phyloP scores from a whole-genome alignment of 1,140 invertebrate species.

The Drosophila leontia region DNA sequence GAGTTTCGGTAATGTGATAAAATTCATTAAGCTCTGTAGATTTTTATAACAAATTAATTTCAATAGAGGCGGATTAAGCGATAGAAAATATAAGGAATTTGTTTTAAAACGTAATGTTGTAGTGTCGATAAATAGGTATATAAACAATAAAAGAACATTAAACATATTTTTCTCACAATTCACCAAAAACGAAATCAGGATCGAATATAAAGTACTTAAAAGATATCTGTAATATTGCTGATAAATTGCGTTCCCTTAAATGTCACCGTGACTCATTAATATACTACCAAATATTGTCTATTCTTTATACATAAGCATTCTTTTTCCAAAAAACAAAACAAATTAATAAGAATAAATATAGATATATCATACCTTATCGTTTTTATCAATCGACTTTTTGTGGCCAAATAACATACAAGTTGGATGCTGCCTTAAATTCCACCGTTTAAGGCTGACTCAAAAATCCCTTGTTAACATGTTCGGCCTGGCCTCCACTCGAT shows the following conservation, averaged over 20 bases:
- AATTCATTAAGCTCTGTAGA: slow-evolving; percentile 12
- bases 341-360: neutral
- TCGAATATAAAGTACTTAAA: neutral
- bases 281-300: too few species aligned
- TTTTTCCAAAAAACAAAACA: neutral
- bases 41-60: slow-evolving; percentile 2
- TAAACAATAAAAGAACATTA: neutral
- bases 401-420: neutral
- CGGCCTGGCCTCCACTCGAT: slow-evolving; percentile 24
- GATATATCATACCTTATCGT: neutral
- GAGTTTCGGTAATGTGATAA: slow-evolving; percentile 22
- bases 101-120: neutral
- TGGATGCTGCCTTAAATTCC: slow-evolving; percentile 4
- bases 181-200: too few species aligned
- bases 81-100: neutral
- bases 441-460: slow-evolving; percentile 4
- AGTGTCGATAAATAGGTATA: neutral
- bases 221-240: too few species aligned
- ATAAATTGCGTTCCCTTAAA: too few species aligned
- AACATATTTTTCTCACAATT: neutral
- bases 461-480: slow-evolving; percentile 46
- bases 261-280: too few species aligned
- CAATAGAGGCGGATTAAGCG: neutral
- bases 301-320: neutral
- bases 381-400: slow-evolving; percentile 5